Percentiles rank a stretch among this genome's conserved stretches.
Evolutionary conservation across 2,888 invertebrate species (phyloP).

Genomic region (Ophioninae sp.): DNA sequence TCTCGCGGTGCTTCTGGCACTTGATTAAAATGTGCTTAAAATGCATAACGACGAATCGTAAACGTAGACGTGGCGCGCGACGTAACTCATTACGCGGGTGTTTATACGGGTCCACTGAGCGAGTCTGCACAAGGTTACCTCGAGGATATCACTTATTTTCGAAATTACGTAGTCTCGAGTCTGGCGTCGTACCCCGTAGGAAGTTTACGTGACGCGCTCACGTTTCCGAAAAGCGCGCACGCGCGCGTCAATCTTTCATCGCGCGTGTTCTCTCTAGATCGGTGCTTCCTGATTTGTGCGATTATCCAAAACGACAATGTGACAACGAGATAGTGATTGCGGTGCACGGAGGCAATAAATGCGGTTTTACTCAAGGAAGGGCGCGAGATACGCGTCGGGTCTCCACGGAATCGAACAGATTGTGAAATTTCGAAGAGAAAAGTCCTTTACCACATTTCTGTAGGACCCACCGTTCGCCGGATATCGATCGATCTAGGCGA

Average conservation of each 20-base stretch:
- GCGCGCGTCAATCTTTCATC: too few relatives aligned
- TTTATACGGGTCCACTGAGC: background rate
- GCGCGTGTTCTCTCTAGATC: too few relatives aligned
- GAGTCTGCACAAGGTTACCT: constrained; percentile 67
- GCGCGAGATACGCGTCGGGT: too few relatives aligned
- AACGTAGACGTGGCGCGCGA: constrained; percentile 44
- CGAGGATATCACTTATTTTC: constrained; percentile 71
- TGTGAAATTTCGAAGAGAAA: too few relatives aligned
- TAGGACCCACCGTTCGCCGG: too few relatives aligned
- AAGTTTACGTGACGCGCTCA: too few relatives aligned
- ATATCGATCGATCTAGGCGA: too few relatives aligned
- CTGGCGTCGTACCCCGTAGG: too few relatives aligned
- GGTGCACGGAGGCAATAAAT: constrained; percentile 61
- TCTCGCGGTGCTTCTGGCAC: constrained; percentile 73
- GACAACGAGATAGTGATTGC: constrained; percentile 60
- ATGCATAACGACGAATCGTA: constrained; percentile 64
- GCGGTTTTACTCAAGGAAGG: background rate
- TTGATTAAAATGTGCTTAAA: constrained; percentile 70
- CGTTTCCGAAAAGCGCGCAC: too few relatives aligned
- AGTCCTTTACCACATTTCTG: too few relatives aligned
- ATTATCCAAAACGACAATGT: constrained; percentile 35
- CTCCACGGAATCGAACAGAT: too few relatives aligned
- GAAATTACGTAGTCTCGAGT: background rate
- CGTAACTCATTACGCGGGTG: constrained; percentile 6
- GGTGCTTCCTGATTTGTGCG: constrained; percentile 68